Conservation (phyloP, 2,797 vertebrate genomes). For the Sphenopsis melanotis region DNA sequence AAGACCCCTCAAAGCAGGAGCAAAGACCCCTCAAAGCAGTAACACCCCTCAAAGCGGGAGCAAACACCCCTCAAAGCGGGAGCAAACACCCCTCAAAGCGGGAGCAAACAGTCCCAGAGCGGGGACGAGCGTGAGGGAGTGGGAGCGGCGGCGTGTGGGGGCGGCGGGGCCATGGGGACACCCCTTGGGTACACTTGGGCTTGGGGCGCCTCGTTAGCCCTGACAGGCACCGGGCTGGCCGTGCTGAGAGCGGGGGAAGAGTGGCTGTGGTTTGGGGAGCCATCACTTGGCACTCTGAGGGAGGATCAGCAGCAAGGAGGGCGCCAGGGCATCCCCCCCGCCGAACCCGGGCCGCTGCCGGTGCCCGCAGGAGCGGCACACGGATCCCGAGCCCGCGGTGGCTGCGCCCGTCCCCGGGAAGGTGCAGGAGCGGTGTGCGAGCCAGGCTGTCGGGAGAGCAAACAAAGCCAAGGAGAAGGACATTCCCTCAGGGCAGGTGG, state of each 20-base stretch:
- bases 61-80: too few relatives aligned
- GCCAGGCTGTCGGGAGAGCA: neutral
- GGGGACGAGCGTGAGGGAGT: neutral
- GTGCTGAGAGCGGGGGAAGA: rapidly evolving
- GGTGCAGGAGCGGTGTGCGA: neutral
- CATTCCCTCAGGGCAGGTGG: neutral
- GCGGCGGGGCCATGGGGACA: neutral
- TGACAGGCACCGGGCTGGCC: neutral
- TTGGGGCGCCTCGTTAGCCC: neutral
- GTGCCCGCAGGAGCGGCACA: rapidly evolving
- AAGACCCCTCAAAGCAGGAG: too few relatives aligned
- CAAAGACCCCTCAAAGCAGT: too few relatives aligned
- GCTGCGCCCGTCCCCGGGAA: neutral
- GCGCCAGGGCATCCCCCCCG: rapidly evolving
- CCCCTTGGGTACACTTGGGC: neutral
- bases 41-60: neutral
- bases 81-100: too few relatives aligned
- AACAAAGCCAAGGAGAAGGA: neutral
- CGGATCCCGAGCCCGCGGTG: rapidly evolving
- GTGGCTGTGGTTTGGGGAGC: rapidly evolving
- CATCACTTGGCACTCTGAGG: neutral
- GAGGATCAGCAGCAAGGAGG: neutral
- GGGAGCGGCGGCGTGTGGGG: neutral
- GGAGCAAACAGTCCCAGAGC: neutral
- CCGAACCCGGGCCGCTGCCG: neutral